These are phyloP conservation scores for Cosmia pyralina DNA, from an alignment of 2,888 invertebrate genomes.

Conservation along the genomic window DNA sequence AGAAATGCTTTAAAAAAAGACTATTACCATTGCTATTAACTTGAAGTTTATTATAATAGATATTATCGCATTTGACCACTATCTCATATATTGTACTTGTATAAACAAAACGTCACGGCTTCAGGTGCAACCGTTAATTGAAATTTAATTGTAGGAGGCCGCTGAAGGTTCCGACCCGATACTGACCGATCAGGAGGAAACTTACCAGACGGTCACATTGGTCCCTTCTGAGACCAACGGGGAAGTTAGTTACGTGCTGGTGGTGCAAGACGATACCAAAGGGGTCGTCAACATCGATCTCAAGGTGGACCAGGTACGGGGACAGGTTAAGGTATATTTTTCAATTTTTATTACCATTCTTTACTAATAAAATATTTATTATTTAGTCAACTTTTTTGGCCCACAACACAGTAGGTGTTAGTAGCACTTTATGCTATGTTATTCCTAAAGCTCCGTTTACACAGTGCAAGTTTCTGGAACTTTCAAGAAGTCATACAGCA, in stretches of 20 bases:
- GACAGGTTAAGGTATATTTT: slow-evolving; percentile 56
- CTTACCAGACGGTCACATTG: slow-evolving; percentile 95
- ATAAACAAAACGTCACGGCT: neutral
- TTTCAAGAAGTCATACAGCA: too few relatives aligned
- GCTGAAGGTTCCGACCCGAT: slow-evolving; percentile 68
- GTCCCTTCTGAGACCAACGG: slow-evolving; percentile 94
- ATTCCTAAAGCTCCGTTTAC: too few relatives aligned
- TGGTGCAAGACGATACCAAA: slow-evolving; percentile 94
- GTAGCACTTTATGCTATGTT: neutral
- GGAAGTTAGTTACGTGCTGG: slow-evolving; percentile 96
- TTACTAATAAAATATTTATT: neutral
- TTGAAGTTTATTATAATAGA: neutral
- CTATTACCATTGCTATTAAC: too few relatives aligned
- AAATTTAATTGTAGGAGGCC: slow-evolving; percentile 22
- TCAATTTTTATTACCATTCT: neutral
- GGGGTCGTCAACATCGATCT: slow-evolving; percentile 84
- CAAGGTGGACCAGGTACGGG: slow-evolving; percentile 73
- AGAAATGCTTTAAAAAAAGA: too few relatives aligned
- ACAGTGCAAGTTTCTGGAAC: too few relatives aligned
- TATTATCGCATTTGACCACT: neutral
- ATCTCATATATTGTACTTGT: too few relatives aligned
- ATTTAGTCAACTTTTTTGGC: neutral
- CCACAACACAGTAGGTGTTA: too few relatives aligned
- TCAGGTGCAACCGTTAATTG: slow-evolving; percentile 6
- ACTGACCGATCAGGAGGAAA: slow-evolving; percentile 81